Conservation (phyloP, 2,888 invertebrate genomes). For the Macrophya annulata region DNA sequence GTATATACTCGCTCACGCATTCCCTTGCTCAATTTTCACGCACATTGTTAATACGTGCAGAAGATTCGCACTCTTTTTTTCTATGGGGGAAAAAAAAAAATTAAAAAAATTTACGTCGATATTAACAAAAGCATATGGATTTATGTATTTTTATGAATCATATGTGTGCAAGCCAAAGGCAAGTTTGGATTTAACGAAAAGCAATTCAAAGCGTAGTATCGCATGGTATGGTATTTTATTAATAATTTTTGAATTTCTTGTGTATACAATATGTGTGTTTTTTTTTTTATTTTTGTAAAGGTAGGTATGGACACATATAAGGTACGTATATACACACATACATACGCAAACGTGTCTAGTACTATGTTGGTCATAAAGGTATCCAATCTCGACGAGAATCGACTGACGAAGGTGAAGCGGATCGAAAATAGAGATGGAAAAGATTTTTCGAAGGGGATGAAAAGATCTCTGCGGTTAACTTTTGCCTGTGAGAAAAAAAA, state of each 20-base stretch:
- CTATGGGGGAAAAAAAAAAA: too few relatives aligned
- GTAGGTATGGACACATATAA: neutral
- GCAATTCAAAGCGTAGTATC: neutral
- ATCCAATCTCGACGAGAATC: constrained; percentile 42
- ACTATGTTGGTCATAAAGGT: constrained; percentile 11
- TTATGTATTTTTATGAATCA: neutral
- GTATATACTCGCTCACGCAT: constrained; percentile 31
- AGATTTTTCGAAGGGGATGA: constrained; percentile 45
- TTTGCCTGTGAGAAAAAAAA: constrained; percentile 30
- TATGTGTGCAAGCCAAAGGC: neutral
- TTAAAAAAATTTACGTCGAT: neutral
- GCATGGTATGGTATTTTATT: neutral
- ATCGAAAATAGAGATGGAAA: constrained; percentile 27
- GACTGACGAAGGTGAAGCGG: constrained; percentile 47
- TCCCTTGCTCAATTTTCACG: constrained; percentile 6
- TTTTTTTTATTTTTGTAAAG: neutral
- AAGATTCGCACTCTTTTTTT: neutral
- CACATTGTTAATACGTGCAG: neutral
- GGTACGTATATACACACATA: neutral
- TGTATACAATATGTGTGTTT: neutral
- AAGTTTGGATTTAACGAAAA: neutral
- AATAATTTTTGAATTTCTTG: neutral
- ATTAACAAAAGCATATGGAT: neutral
- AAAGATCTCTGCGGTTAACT: constrained; percentile 45
- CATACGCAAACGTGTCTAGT: neutral